Evolutionary conservation across 2,888 invertebrate genomes (phyloP).

Genomic region (Apamea monoglypha): DNA sequence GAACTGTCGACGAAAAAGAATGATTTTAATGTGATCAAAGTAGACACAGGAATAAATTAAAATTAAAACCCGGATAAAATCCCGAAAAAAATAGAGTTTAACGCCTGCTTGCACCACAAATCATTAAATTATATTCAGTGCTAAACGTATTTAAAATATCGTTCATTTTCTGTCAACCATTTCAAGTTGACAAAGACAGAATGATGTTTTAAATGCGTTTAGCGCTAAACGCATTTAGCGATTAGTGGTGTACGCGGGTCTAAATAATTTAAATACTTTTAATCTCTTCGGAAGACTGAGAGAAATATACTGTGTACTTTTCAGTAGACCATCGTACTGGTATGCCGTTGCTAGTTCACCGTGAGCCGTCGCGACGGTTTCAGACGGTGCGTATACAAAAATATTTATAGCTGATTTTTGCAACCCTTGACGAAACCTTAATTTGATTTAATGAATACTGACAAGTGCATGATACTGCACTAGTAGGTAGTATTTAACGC

Average conservation of each 20-base stretch:
- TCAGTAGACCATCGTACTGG: no score
- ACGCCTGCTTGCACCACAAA: neutral
- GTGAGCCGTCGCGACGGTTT: neutral
- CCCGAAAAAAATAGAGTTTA: neutral
- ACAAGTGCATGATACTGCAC: neutral
- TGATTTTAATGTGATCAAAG: slow-evolving; percentile 35
- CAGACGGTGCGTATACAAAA: neutral
- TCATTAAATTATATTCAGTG: neutral
- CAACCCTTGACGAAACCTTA: no score
- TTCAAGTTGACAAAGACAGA: neutral
- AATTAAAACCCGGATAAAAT: neutral
- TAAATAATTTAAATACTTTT: no score
- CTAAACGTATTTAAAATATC: neutral
- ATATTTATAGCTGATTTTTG: neutral
- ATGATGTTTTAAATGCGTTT: neutral
- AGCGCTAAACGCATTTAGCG: neutral
- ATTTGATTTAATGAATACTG: neutral
- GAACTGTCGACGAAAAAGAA: slow-evolving; percentile 55
- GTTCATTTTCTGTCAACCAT: neutral
- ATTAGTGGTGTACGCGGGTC: no score
- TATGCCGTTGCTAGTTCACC: neutral
- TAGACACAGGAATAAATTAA: neutral
- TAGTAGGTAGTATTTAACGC: neutral
- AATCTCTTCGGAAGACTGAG: neutral
- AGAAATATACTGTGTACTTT: neutral